phyloP scores from a whole-genome alignment of 1,140 invertebrate species.

The Laodelphax striatellus region DNA sequence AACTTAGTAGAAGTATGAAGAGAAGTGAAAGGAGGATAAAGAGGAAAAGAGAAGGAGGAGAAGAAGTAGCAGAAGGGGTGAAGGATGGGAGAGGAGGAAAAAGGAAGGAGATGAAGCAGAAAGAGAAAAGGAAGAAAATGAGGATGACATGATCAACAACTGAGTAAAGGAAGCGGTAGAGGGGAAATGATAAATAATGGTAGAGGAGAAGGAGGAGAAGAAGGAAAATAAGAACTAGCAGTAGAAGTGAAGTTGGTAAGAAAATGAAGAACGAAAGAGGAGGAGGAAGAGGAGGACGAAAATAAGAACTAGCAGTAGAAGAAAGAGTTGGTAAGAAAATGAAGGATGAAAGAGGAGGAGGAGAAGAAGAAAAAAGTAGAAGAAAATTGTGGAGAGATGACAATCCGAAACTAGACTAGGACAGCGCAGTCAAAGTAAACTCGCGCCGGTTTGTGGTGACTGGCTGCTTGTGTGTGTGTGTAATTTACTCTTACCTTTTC shows the following conservation, averaged over 20 bases:
- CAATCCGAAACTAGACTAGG: no score
- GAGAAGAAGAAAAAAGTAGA: background rate
- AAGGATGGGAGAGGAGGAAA: background rate
- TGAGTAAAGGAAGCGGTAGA: no score
- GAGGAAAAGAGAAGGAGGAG: no score
- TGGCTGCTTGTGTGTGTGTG: no score
- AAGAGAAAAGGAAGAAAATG: background rate
- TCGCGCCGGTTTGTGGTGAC: no score
- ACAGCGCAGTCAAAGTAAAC: no score
- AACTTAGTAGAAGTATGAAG: no score
- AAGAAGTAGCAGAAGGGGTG: no score
- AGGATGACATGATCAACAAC: no score
- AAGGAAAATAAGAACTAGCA: background rate
- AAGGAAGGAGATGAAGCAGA: slow-evolving; percentile 6
- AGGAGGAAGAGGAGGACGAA: background rate
- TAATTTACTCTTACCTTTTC: no score
- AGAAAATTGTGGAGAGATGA: slow-evolving; percentile 1
- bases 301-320: background rate
- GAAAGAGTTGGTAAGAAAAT: background rate
- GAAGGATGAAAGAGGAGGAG: background rate
- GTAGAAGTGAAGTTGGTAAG: background rate
- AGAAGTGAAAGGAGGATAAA: no score
- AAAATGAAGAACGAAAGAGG: background rate
- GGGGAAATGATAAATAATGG: no score
- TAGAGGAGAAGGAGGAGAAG: slow-evolving; percentile 2